Base-by-base conservation (phyloP, 2,113 vertebrate species). In the Malurus alboscapulatus region DNA sequence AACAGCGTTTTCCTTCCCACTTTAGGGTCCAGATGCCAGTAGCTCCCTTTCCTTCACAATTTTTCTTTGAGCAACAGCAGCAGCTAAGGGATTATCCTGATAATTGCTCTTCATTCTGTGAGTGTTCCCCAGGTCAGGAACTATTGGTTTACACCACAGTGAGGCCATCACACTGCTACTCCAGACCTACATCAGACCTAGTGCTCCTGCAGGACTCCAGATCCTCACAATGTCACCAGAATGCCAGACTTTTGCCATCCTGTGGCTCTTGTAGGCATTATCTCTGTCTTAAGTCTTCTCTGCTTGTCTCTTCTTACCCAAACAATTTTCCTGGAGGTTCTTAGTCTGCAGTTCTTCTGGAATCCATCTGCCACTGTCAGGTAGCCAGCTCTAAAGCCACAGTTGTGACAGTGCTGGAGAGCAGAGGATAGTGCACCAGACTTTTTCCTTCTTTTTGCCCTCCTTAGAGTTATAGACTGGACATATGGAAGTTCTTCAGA, bases 401-500 rank as follows among this genome's bases (percentile, higher is more conserved):
- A 7, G 15, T 30, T 42, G 18, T 61, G 58, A 18, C 38, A 26
- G 27, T 38, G 68, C 48, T 55, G 63, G 63, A 84, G 58, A 47
- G 29, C 50, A 84, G 50, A 69, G 45, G 26, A 32, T 7, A 27
- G 19, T 77, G 45, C 6, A 7, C 38, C 59, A 66, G 55, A 61
- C 6, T 61, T 63, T 19, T 45, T 53, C 42, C 26, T 67, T 59
- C 15, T 30, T 90, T 88, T 73, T 81, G 32, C 27, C 13, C 57
- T 75, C 26, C 36, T 71, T 72, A 30, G 44, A 77, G 12, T 69
- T 92, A 20, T 2, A 78, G 29, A 22, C 36, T 54, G n/a, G 89
- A 91, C 91, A 87, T 94, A 82, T 84, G 94, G 94, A 95, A 95
- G 81, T 68, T 95, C 93, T 96, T 95, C 92, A 78, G 95, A 84